A percentile compares a stretch with the other conserved stretches of the same genome.
These are phyloP conservation scores for Pangasius macronema DNA, from an alignment of 2,797 vertebrate genomes.

Conservation along the genomic window DNA sequence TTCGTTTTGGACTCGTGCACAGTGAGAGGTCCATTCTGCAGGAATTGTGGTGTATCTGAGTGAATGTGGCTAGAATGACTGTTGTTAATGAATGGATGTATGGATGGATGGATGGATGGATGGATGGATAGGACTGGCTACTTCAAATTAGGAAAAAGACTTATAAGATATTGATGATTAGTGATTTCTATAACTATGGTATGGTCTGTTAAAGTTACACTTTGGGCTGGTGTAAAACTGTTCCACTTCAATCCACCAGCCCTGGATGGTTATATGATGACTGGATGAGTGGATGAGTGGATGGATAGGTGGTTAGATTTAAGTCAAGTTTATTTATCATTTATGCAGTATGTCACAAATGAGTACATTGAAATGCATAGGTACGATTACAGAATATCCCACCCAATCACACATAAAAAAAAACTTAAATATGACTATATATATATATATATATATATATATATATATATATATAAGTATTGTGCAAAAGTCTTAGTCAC, in stretches of 20 bases:
- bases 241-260: not conserved
- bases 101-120: not conserved
- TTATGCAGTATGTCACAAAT: not conserved
- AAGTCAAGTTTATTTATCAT: not conserved
- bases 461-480: not conserved
- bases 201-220: not conserved
- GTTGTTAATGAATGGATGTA: not conserved
- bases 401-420: not conserved
- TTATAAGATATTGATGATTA: not conserved
- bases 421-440: not conserved
- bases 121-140: not conserved
- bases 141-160: not conserved
- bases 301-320: not conserved
- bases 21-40: not conserved
- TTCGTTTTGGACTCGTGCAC: not conserved
- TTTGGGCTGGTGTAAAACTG: not conserved
- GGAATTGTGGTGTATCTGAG: not conserved
- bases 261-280: not conserved
- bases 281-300: not conserved
- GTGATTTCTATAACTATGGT: not conserved
- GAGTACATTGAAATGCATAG: not conserved
- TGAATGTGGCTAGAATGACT: not conserved
- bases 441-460: no score
- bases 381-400: not conserved
- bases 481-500: no score